These are phyloP conservation scores for Argopecten irradians DNA, from an alignment of 1,140 invertebrate genomes.

Conservation along the genomic window DNA sequence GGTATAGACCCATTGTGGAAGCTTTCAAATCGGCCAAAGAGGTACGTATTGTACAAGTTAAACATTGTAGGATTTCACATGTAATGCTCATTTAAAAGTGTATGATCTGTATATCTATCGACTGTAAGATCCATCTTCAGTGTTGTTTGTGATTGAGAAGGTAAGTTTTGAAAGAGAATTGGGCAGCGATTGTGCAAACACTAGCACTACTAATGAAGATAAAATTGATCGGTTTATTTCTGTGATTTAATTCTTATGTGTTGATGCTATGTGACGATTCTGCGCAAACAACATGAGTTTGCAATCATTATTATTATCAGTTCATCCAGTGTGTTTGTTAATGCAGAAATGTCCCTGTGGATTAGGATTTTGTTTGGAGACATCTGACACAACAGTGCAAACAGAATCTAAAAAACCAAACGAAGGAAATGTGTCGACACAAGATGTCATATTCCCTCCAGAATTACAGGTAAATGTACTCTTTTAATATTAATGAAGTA, in stretches of 20 bases:
- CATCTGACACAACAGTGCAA: neutral
- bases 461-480: slow-evolving; percentile 88
- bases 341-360: slow-evolving; percentile 48
- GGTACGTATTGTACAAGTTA: neutral
- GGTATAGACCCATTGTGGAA: slow-evolving; percentile 76
- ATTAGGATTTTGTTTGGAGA: slow-evolving; percentile 37
- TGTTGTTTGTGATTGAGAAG: neutral
- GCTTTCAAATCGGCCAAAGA: slow-evolving; percentile 68
- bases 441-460: slow-evolving; percentile 96
- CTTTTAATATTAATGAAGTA: no score
- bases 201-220: no score
- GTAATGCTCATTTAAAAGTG: neutral
- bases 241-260: neutral
- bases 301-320: neutral
- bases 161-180: no score
- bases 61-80: neutral
- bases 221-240: neutral
- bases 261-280: no score
- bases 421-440: slow-evolving; percentile 73
- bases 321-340: neutral
- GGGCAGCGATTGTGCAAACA: no score
- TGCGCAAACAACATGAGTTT: no score
- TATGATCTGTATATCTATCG: neutral
- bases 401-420: slow-evolving; percentile 79
- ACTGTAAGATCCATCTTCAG: slow-evolving; percentile 25